Base-by-base conservation (phyloP, 2,888 invertebrate genomes). In the Melinaea menophilus region DNA sequence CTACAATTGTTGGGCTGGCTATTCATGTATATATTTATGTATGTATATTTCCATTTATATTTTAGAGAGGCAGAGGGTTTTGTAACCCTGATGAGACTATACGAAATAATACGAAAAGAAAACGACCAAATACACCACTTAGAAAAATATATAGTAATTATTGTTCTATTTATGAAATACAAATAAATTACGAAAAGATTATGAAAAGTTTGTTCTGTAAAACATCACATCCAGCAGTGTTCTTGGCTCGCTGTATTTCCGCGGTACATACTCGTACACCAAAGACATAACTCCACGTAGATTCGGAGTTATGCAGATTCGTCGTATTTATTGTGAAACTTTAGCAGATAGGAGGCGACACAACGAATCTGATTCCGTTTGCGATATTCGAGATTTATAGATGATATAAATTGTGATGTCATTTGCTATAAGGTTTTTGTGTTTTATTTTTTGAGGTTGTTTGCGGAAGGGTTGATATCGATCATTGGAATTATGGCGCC, bases 311-410 rank as follows among this genome's bases (percentile, higher is more conserved):
- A 89, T 90, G 90, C 87, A 90, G 87, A 90, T 88, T 86, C 79
- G 62, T 72, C 78, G 84, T 88, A 89, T 90, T 89, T 90, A 90
- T 89, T 82, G 85, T 78, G 81, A 84, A 90, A 90, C 82, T 90
- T 90, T 75, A 84, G 75, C 85, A 86, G 90, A 90, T 88, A 89
- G 82, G 85, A 80, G 79, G 84, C 85, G 90, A 89, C 90, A 82
- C 80, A 79, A 79, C 81, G 86, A 86, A 90, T 88, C 90, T 88
- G 89, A 90, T 90, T 86, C 90, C 88, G 88, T 79, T 84, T 79
- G 81, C 82, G 86, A 82, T 79, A 73, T 72, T 72, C 66, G 69
- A 79, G 85, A 88, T 86, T 88, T 88, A 87, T 86, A 77, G 83
- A 74, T 77, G 82, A 82, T 81, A 82, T 84, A 83, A 64, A 59